phyloP scores from a whole-genome alignment of 2,113 vertebrate species.

The Melanerpes aurifrons region DNA sequence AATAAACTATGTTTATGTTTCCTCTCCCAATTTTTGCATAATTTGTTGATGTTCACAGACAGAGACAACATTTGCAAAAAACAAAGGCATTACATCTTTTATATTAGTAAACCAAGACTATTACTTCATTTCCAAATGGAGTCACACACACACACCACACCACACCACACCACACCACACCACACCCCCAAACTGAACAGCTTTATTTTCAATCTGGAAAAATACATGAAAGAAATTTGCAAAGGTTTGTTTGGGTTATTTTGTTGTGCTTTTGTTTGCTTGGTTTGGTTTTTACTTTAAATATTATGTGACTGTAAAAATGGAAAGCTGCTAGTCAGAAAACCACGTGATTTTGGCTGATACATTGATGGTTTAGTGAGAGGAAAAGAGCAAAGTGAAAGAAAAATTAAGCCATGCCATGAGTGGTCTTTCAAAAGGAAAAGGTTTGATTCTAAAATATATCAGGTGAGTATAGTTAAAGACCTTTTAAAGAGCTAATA shows the following conservation, averaged over 20 bases:
- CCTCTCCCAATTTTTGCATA: conserved; percentile 26
- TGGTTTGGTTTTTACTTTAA: neutral
- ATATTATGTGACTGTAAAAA: neutral
- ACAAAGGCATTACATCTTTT: neutral
- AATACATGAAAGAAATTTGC: neutral
- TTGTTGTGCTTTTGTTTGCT: too few species aligned
- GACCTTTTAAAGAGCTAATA: neutral
- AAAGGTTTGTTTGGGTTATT: neutral
- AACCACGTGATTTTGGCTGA: neutral
- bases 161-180: too few species aligned
- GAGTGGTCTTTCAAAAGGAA: neutral
- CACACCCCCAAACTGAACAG: neutral
- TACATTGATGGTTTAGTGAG: neutral
- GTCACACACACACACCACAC: too few species aligned
- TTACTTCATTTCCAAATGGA: neutral
- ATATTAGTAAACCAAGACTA: neutral
- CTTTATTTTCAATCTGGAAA: neutral
- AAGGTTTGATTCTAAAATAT: neutral
- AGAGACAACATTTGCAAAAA: neutral
- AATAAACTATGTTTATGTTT: conserved; percentile 21
- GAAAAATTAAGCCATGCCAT: neutral
- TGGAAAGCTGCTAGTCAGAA: neutral
- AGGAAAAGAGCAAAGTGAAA: neutral
- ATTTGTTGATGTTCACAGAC: neutral
- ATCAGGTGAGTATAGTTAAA: neutral